These are phyloP conservation scores for Cavia porcellus DNA, from an alignment of 2,113 vertebrate species.

Conservation along the genomic window DNA sequence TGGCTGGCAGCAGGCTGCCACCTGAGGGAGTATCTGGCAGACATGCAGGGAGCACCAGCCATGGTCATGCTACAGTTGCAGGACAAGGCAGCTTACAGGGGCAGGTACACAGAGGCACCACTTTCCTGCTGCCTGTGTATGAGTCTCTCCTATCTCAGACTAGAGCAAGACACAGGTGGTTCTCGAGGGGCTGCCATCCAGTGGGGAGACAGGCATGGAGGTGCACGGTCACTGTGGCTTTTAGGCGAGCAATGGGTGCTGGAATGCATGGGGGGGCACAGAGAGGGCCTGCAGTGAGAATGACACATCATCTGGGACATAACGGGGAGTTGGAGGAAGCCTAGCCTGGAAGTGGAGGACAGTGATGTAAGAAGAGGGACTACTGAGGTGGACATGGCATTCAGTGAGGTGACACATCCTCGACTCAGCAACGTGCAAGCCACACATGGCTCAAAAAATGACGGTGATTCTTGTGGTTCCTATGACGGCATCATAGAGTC, in stretches of 20 bases:
- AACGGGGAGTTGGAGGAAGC: neutral
- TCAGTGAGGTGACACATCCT: fast-evolving
- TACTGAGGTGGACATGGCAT: fast-evolving
- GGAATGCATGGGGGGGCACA: neutral
- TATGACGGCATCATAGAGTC: neutral
- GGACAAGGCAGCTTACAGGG: neutral
- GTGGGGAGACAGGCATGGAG: neutral
- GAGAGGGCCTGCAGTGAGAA: neutral
- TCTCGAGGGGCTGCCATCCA: neutral
- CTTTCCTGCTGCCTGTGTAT: neutral
- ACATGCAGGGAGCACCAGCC: fast-evolving
- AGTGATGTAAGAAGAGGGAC: neutral
- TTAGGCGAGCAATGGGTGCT: neutral
- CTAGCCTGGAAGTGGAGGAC: neutral
- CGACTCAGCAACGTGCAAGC: neutral
- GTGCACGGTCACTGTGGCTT: neutral
- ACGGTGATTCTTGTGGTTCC: neutral
- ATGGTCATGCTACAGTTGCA: neutral
- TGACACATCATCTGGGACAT: neutral
- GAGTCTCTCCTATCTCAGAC: neutral
- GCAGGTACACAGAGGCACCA: neutral
- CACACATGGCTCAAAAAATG: neutral
- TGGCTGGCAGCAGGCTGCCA: fast-evolving
- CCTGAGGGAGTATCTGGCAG: neutral
- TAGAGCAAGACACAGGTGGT: neutral